Conservation (phyloP, 2,797 vertebrate genomes). For the Manis crassicaudata region DNA sequence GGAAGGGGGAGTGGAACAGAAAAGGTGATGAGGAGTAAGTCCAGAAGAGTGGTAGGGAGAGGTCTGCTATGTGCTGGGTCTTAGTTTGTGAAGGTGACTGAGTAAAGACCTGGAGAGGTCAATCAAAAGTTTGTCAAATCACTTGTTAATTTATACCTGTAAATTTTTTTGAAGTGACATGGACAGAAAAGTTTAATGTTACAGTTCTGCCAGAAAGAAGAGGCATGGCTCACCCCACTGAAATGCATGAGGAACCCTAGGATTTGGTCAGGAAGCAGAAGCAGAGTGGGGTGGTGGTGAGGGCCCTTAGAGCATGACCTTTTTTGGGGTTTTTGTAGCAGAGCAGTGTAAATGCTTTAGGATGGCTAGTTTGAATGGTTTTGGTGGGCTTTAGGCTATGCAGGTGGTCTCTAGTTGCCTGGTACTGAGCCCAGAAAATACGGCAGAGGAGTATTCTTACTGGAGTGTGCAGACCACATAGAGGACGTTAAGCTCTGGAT, state of each 20-base stretch:
- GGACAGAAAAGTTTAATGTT: not conserved
- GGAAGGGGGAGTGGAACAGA: not conserved
- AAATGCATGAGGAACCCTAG: not conserved
- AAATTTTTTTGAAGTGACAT: too few relatives aligned
- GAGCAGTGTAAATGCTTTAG: not conserved
- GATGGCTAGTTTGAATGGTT: not conserved
- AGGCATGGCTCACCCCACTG: not conserved
- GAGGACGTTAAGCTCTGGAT: not conserved
- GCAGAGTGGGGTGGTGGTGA: not conserved
- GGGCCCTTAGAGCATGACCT: accelerated
- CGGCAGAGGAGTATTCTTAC: not conserved
- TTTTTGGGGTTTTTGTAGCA: not conserved
- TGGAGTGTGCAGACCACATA: not conserved
- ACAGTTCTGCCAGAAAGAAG: not conserved
- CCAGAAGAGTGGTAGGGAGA: not conserved
- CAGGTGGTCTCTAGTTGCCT: not conserved
- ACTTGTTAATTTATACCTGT: too few relatives aligned
- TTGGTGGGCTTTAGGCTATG: not conserved
- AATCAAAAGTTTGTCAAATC: too few relatives aligned
- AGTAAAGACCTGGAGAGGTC: not conserved
- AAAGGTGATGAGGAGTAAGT: not conserved
- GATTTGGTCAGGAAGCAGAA: not conserved
- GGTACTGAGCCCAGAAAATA: not conserved
- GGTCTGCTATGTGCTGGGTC: not conserved
- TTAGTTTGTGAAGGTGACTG: not conserved